Percentiles rank a stretch among this genome's conserved stretches.
Conservation (phyloP, 2,888 invertebrate genomes). For the Petrolisthes manimaculis region DNA sequence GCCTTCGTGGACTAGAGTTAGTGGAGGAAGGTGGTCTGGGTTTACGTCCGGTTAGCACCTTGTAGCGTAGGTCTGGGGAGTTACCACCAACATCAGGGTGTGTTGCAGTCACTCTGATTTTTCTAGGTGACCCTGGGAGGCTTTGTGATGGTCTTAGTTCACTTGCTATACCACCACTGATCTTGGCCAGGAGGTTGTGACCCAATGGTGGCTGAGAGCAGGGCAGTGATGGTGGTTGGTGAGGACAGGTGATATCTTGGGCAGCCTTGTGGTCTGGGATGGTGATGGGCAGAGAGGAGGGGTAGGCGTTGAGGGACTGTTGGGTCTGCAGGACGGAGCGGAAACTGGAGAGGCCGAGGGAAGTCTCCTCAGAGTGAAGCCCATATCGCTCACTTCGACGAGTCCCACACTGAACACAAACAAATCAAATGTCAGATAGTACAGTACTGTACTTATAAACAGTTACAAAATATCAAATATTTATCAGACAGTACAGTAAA, state of each 20-base stretch:
- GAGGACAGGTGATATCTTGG: constrained; percentile 22
- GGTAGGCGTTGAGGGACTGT: constrained; percentile 64
- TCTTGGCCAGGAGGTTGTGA: constrained; percentile 55
- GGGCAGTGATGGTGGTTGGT: constrained; percentile 24
- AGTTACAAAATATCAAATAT: no score
- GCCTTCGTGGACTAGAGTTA: constrained; percentile 50
- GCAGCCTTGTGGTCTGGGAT: constrained; percentile 29
- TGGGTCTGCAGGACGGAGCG: constrained; percentile 63
- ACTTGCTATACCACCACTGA: constrained; percentile 50
- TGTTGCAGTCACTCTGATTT: constrained; percentile 64
- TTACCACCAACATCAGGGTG: constrained; percentile 64
- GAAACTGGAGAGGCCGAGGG: constrained; percentile 50
- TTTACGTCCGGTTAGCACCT: constrained; percentile 42
- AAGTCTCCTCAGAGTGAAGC: constrained; percentile 47
- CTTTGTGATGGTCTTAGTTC: constrained; percentile 63
- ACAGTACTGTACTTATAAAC: no score
- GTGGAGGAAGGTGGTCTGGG: constrained; percentile 50
- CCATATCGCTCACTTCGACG: constrained; percentile 51
- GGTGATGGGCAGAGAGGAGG: constrained; percentile 53
- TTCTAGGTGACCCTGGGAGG: constrained; percentile 65
- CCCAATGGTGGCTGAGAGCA: constrained; percentile 24
- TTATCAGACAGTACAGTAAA: no score
- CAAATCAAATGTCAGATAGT: background rate
- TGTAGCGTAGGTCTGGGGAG: constrained; percentile 63
- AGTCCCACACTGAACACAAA: constrained; percentile 31